These are phyloP conservation scores for Volucella zonaria DNA, from an alignment of 2,888 invertebrate genomes.

Conservation along the genomic window DNA sequence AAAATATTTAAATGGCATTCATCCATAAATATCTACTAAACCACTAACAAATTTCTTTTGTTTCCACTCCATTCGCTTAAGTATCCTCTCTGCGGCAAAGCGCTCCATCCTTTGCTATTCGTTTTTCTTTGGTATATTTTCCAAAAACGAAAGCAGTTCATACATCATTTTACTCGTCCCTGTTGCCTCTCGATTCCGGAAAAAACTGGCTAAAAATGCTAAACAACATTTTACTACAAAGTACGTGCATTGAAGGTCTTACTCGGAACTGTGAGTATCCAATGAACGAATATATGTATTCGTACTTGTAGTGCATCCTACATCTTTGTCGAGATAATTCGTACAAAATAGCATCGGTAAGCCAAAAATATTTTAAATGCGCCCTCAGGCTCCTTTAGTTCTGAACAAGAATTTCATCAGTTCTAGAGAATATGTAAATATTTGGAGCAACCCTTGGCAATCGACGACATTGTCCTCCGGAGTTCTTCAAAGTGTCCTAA, in stretches of 20 bases:
- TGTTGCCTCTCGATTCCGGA: not conserved
- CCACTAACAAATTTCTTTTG: constrained; percentile 26
- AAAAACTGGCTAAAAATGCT: not conserved
- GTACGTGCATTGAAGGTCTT: constrained; percentile 3
- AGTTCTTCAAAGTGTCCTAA: not conserved
- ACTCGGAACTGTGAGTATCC: not conserved
- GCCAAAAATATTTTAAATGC: constrained; percentile 41
- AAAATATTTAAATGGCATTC: constrained; percentile 46
- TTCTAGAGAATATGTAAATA: constrained; percentile 24
- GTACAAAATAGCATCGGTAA: constrained; percentile 27
- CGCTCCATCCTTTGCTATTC: not conserved
- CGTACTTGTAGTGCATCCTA: not conserved
- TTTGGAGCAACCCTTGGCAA: not conserved
- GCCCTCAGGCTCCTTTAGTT: not conserved
- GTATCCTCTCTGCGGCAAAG: not conserved
- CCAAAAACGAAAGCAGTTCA: constrained; percentile 10
- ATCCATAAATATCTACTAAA: constrained; percentile 33
- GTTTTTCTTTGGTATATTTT: not conserved
- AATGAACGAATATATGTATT: not conserved
- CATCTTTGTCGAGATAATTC: not conserved
- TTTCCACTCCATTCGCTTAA: not conserved
- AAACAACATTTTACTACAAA: constrained; percentile 14
- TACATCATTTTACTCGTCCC: not conserved
- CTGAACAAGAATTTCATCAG: constrained; percentile 23
- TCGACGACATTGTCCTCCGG: not conserved